phyloP scores from a whole-genome alignment of 2,113 vertebrate genomes.

The Cacatua alba region DNA sequence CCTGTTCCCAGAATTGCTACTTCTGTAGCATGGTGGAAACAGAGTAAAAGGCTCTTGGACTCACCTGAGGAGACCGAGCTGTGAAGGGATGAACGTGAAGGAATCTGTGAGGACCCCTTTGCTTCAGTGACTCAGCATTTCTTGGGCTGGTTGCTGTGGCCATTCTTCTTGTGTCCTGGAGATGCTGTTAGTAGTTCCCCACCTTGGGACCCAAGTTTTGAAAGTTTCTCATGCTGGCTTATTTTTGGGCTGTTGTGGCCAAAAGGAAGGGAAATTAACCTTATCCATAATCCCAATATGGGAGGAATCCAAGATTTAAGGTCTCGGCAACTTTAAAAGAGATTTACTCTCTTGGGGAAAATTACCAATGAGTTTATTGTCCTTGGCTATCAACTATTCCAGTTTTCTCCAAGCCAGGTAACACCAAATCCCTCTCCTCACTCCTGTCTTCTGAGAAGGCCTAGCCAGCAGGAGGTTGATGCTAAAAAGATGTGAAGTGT shows the following conservation, averaged over 20 bases:
- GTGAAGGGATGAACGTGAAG: neutral
- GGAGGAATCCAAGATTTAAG: neutral
- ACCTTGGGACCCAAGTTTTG: neutral
- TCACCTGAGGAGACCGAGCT: neutral
- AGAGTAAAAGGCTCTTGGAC: neutral
- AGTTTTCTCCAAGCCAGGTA: neutral
- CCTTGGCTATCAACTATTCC: neutral
- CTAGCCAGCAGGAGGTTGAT: neutral
- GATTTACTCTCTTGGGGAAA: neutral
- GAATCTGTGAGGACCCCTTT: neutral
- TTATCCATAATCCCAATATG: accelerated
- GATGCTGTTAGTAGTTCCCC: neutral
- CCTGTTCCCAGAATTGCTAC: neutral
- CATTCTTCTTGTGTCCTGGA: neutral
- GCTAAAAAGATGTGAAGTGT: neutral
- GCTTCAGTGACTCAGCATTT: neutral
- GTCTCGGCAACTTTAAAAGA: neutral
- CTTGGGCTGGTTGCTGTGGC: neutral
- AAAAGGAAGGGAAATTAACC: neutral
- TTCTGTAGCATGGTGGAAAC: neutral
- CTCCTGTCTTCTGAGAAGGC: neutral
- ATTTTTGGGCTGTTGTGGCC: neutral
- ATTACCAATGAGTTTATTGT: neutral
- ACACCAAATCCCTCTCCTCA: neutral
- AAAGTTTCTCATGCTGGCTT: neutral